Evolutionary conservation across 2,797 vertebrate species (phyloP), one percentile per base, ranked within the genome.

Genomic region (Neosilurus mollespiculum): DNA sequence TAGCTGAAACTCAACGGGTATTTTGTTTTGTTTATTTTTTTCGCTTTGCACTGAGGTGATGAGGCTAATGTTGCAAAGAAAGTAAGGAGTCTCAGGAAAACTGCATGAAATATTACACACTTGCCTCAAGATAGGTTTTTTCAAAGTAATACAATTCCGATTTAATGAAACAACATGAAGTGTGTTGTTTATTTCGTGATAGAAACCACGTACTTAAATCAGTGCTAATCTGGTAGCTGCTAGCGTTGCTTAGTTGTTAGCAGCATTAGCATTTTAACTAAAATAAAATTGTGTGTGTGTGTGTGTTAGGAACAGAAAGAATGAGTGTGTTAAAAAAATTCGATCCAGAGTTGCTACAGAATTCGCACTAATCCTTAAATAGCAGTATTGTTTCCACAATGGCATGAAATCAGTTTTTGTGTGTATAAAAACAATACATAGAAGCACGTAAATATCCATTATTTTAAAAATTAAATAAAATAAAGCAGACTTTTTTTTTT

Each of bases 391-490:
- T 69, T 78, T 78, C 75, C 22, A 65, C 59, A 73, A 15, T 34
- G 51, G 71, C 30, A 65, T 80, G 56, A 30, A 64, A 73, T 49
- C 24, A 72, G 14, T 30, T 43, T 49, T 78, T 70, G 24, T 65
- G 67, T 72, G 58, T 30, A 30, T 84, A 2, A 62, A 70, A 79
- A 18, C 11, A 56, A 49, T 78, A 26, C 56, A 79, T 71, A 64
- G 58, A 83, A 71, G 58, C 77, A 54, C 72, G 79, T 72, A 79
- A 79, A 84, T 61, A 51, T 34, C 9, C 9, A 2, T 30, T 15
- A 3, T 51, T 20, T 8, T 26, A 53, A 78, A 70, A 62, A 26
- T 3, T 0, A 26, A 49, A 56, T 64, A 22, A 26, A 56, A 51
- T 26, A 53, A 75, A 12, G 30, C 7, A 61, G 24, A 22, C 1